These are phyloP conservation scores for Drymonia ruficornis DNA, from an alignment of 2,888 invertebrate genomes.

Conservation along the genomic window DNA sequence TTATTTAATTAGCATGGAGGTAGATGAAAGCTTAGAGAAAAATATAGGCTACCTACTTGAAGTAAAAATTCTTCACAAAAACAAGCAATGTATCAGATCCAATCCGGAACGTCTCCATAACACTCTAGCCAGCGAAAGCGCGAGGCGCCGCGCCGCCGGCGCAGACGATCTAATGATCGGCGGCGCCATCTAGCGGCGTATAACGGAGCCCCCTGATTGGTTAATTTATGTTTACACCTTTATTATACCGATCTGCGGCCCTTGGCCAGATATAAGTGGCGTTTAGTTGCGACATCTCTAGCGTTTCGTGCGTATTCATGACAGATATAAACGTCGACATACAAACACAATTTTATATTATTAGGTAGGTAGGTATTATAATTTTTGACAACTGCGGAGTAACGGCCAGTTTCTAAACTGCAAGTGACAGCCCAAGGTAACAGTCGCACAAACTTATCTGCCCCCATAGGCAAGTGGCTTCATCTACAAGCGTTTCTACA, in stretches of 20 bases:
- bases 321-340: background rate
- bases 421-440: too few relatives aligned
- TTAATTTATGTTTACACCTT: slow-evolving; percentile 73
- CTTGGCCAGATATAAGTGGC: slow-evolving; percentile 1
- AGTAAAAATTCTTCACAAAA: too few relatives aligned
- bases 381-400: too few relatives aligned
- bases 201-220: slow-evolving; percentile 72
- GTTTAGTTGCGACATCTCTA: slow-evolving; percentile 6
- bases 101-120: slow-evolving; percentile 4
- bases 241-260: slow-evolving; percentile 47
- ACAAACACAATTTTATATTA: background rate
- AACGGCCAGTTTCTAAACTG: too few relatives aligned
- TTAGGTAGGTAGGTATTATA: too few relatives aligned
- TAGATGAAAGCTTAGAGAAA: too few relatives aligned
- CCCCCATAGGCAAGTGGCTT: too few relatives aligned
- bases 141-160: slow-evolving; percentile 45
- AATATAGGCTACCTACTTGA: too few relatives aligned
- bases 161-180: slow-evolving; percentile 66
- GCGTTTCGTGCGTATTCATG: background rate
- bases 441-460: too few relatives aligned
- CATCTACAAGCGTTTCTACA: too few relatives aligned
- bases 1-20: too few relatives aligned
- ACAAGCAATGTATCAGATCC: slow-evolving; percentile 40
- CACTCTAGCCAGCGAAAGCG: slow-evolving; percentile 25
- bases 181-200: slow-evolving; percentile 66